Base-by-base conservation (phyloP, 2,888 invertebrate genomes). In the Nipponacmea schrenckii region DNA sequence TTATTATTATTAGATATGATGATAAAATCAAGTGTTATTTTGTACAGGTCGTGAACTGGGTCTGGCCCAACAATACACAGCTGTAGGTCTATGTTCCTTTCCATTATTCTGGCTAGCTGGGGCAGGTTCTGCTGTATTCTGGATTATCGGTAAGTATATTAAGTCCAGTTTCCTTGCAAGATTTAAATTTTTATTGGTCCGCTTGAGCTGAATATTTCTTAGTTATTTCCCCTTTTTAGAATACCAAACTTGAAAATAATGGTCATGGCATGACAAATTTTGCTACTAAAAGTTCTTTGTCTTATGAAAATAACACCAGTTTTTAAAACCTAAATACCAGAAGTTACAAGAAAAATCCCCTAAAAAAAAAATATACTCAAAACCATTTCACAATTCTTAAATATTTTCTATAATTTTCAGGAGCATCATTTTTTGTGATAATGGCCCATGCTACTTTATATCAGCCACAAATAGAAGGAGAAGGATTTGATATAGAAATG, bases 71-170 rank as follows among this genome's bases (percentile, higher is more conserved):
- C 95, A 96, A 88, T 96, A 96, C 86, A 92, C 92, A 62, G 90
- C 93, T 10, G 92, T 95, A 0, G 93, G 93, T 2, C 88, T 93
- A 8, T 92, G 93, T 73, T 94, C 95, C 0, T 91, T 96, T 87
- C 96, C 94, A 0, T 81, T 97, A 45, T 94, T 96, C 86, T 95
- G 95, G 90, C 83, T 96, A 68, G 96, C 94, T 27, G 97, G 97
- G 5, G 97, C 96, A 27, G 96, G 96, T 12, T 93, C 94, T 14
- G 95, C 94, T n/a, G 92, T 97, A 64, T 97, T 97, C 89, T 97
- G 97, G 97, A 94, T 97, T 26, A 90, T 96, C 84, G 96, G 94
- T 94, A 90, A 89, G 88, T 81, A 44, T 76, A 27, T 39, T 27
- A n/a, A 17, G 5, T 65, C 27, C 31, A 14, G 31, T 20, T 65